Conservation (phyloP, 2,888 invertebrate genomes). For the Hirtodrosophila trivittata region DNA sequence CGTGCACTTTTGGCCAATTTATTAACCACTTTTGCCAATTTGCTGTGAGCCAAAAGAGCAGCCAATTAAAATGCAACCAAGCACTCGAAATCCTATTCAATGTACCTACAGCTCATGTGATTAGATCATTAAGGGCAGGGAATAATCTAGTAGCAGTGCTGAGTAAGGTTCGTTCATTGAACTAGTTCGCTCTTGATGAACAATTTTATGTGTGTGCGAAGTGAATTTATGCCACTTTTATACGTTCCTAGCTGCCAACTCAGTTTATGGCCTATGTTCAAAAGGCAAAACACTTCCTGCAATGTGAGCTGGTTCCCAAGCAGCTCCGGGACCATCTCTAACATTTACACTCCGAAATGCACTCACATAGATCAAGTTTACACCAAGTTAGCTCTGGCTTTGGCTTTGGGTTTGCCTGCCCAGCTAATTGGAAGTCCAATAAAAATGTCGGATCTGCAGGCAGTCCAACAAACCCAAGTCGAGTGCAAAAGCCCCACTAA, state of each 20-base stretch:
- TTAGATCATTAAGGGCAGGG: slow-evolving; percentile 72
- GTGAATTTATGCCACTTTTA: background rate
- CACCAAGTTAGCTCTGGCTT: slow-evolving; percentile 37
- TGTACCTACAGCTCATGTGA: slow-evolving; percentile 60
- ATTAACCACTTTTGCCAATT: slow-evolving; percentile 53
- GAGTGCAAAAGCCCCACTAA: slow-evolving; percentile 73
- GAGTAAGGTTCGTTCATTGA: slow-evolving; percentile 18
- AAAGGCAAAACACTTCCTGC: background rate
- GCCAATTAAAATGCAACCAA: slow-evolving; percentile 72
- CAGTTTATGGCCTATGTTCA: background rate
- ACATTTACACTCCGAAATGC: slow-evolving; percentile 23
- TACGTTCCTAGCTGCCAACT: background rate
- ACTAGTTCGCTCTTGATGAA: slow-evolving; percentile 8
- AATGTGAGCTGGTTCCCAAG: slow-evolving; percentile 1
- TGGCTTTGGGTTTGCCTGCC: slow-evolving; percentile 26
- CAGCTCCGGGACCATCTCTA: slow-evolving; percentile 26
- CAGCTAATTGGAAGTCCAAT: slow-evolving; percentile 81
- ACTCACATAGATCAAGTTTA: slow-evolving; percentile 72
- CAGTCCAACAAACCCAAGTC: slow-evolving; percentile 67
- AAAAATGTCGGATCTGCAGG: slow-evolving; percentile 78
- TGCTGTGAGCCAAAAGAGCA: slow-evolving; percentile 52
- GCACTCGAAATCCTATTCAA: slow-evolving; percentile 59
- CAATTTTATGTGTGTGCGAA: background rate
- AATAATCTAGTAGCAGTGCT: slow-evolving; percentile 27
- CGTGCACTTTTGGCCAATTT: slow-evolving; percentile 46